Percentiles rank a stretch among this genome's conserved stretches.
phyloP scores from a whole-genome alignment of 2,797 vertebrate species.

The Poecilia wingei region DNA sequence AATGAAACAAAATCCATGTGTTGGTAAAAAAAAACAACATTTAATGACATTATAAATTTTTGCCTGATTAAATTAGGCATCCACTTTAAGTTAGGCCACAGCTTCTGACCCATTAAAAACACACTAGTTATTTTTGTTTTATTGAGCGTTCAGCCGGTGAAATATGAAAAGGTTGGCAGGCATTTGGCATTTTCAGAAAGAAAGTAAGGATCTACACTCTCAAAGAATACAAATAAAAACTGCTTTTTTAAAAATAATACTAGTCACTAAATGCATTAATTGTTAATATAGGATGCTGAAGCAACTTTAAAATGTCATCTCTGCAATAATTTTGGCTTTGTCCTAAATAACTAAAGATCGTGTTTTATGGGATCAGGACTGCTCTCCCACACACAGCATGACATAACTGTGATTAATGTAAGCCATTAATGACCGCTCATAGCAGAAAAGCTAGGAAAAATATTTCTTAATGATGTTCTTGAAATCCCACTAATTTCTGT shows the following conservation, averaged over 20 bases:
- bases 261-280: background rate
- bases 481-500: background rate
- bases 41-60: background rate
- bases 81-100: background rate
- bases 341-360: background rate
- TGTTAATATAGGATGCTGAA: background rate
- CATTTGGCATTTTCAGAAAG: background rate
- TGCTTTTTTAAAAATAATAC: background rate
- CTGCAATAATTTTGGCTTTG: background rate
- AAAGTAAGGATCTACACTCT: background rate
- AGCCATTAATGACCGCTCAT: background rate
- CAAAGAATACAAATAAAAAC: background rate
- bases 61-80: background rate
- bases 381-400: background rate
- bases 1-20: slow-evolving; percentile 40
- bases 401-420: background rate
- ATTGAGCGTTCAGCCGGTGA: background rate
- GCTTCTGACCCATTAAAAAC: background rate
- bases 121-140: background rate
- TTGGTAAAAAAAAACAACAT: slow-evolving; percentile 37
- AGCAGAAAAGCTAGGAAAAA: background rate
- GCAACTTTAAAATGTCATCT: background rate
- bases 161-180: background rate
- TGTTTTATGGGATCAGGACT: background rate
- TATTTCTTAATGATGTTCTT: background rate